Evolutionary conservation across 2,113 vertebrate genomes (phyloP), one percentile per base, ranked within the genome.

Genomic region (Xenopus laevis): DNA sequence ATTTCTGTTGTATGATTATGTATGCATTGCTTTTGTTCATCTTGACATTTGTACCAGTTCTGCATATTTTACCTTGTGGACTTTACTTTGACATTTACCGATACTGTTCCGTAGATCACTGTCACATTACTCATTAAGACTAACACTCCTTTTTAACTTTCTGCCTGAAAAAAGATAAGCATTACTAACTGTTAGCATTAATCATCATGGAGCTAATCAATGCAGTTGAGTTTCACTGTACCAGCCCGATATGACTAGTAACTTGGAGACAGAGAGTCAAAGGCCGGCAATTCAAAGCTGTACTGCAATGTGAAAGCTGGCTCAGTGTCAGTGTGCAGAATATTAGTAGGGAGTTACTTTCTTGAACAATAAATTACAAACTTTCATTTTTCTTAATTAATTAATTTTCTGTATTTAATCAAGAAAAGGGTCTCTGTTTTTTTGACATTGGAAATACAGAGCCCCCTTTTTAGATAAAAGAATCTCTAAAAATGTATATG

Each of bases 121-220:
- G 23, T 27, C 23, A 68, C 59, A 72, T 78, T 71, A 57, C 71
- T 63, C 64, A 62, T 63, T 62, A 64, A 68, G 70, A 62, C 63
- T 71, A 68, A 52, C 65, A 72, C 64, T 72, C 77, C 70, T 65
- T 71, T 82, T 69, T 81, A 71, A 77, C 72, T 83, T 83, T 81
- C 79, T 83, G 79, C 80, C 79, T 65, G 69, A 66, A 71, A 82
- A 78, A 50, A 74, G 81, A 78, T 81, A 82, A 79, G 79, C 77
- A 70, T 72, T 68, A 78, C 75, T 75, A 78, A 82, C 81, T 79
- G 79, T 79, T 82, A 77, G 80, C 73, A 81, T 79, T 78, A 80
- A 81, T 81, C 79, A 81, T 81, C 79, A 78, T 72, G 77, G 78
- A 83, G 76, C 79, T 82, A 80, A 86, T 86, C 83, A 84, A 86